phyloP scores from a whole-genome alignment of 2,888 invertebrate genomes.

The Lycia hirtaria region DNA sequence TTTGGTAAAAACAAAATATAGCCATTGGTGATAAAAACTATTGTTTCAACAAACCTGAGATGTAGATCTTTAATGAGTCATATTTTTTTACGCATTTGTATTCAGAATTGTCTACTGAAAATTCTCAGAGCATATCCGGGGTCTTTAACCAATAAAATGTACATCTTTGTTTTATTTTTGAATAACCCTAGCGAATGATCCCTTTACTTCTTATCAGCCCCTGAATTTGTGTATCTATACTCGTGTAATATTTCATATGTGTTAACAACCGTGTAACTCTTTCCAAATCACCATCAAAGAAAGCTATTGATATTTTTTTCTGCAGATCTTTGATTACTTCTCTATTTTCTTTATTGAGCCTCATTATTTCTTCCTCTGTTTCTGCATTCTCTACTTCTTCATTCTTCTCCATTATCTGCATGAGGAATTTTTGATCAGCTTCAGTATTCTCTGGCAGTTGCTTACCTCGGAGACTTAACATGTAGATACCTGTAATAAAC shows the following conservation, averaged over 20 bases:
- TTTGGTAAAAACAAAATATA: no score
- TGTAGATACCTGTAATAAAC: slow-evolving; percentile 87
- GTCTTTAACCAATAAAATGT: no score
- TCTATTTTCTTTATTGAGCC: slow-evolving; percentile 86
- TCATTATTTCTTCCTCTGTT: slow-evolving; percentile 83
- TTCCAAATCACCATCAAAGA: slow-evolving; percentile 87
- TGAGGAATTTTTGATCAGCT: slow-evolving; percentile 88
- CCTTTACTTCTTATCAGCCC: slow-evolving; percentile 84
- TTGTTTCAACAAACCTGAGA: no score
- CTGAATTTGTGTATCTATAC: slow-evolving; percentile 92
- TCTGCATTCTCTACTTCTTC: slow-evolving; percentile 91
- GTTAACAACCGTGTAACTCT: slow-evolving; percentile 88
- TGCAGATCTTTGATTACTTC: slow-evolving; percentile 80
- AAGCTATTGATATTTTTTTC: slow-evolving; percentile 86
- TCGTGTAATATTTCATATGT: slow-evolving; percentile 94
- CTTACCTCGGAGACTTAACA: slow-evolving; percentile 89
- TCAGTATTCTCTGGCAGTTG: slow-evolving; percentile 88
- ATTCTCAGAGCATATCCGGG: no score
- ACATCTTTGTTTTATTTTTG: not conserved
- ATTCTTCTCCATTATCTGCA: slow-evolving; percentile 95
- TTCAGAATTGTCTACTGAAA: no score
- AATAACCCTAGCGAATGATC: slow-evolving; percentile 70
- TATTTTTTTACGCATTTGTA: no score
- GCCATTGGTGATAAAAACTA: no score
- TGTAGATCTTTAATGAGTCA: no score